Base-by-base conservation (phyloP, 2,888 invertebrate species). In the Drosophila gaucha region DNA sequence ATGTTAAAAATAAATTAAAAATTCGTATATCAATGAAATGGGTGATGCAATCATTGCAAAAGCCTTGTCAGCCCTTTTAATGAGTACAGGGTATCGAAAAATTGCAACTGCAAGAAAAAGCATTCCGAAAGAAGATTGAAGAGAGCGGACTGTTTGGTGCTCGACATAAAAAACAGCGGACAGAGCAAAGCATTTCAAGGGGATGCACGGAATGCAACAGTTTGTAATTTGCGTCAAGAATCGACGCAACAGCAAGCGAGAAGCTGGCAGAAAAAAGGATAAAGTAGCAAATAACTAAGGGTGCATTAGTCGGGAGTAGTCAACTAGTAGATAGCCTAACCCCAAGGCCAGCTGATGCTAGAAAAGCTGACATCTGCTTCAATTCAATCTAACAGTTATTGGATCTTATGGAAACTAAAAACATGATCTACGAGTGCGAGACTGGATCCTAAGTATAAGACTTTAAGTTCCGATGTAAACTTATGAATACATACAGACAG, bases 191-290 rank as follows among this genome's bases (percentile, higher is more conserved):
- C 41, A 24, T 16, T 41, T 28, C 12, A 43, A 16, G 31, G 41
- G 18, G 14, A 49, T 33, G 49, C 22, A 20, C 47, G 20, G 54
- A 47, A 52, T 44, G 62, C 77, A 76, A 76, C 71, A 79, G 62
- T 65, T 76, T 72, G 62, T 51, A 71, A 71, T 67, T 76, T 67
- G 20, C 55, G 62, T 51, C 55, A 36, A 54, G 55, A 66, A 66
- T 51, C 57, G 67, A 44, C 44, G 47, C 35, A 59, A 46, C 24
- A 46, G 35, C 56, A 33, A 49, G 14, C 59, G 24, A 55, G 35
- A 8, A 51, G 36, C 39, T 56, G 26, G 26, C 26, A 44, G 31
- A 35, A 51, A 55, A 55, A 47, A 18, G 38, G 56, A 73, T 60
- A 36, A 56, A 56, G 54, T 43, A 50, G 49, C 57, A 66, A 66